Evolutionary conservation across 2,113 vertebrate genomes (phyloP), one percentile per base, ranked within the genome.

Genomic region (Vimba vimba): DNA sequence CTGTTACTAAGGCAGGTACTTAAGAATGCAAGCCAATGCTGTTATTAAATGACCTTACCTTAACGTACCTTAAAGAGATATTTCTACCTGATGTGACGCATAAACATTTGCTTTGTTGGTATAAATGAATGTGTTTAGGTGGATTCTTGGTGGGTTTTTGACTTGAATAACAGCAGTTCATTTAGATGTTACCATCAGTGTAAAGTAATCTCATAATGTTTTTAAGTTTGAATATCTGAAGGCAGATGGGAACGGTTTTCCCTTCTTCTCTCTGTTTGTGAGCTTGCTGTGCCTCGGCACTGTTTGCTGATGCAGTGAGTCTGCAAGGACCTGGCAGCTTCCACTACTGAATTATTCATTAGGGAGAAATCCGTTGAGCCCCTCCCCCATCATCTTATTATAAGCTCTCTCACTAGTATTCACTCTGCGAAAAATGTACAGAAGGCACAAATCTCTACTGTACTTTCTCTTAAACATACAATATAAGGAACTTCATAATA

Each of bases 331-430:
- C 88, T 89, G 90, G 88, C 90, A 89, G 89, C 87, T 89, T 88
- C 84, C 64, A 57, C 55, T 10, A 45, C 91, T 93, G 79, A 85
- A 91, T 91, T 91, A 92, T 94, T 93, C 80, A 93, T 92, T 78
- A 91, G 86, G 73, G 77, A 78, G 25, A 74, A 83, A 86, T 90
- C 90, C 91, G 88, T 79, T 87, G 80, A 82, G 79, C 84, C 45
- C 21, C 66, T 86, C 30, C 25, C 25, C 47, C 30, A 0, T 27
- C 23, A 25, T 69, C 62, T 79, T 55, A 59, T 27, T 57, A 57
- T 33, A 57, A 27, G 10, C 74, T 74, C 71, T 21, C 55, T 77
- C 17, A 50, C 25, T 30, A 76, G n/a, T 76, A 17, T 12, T 30
- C 30, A 19, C 27, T 19, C 27, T 3, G 15, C 6, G 27, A 36